Evolutionary conservation across 2,888 invertebrate genomes (phyloP), one percentile per base, ranked within the genome.

Genomic region (Seira sanloemensis): DNA sequence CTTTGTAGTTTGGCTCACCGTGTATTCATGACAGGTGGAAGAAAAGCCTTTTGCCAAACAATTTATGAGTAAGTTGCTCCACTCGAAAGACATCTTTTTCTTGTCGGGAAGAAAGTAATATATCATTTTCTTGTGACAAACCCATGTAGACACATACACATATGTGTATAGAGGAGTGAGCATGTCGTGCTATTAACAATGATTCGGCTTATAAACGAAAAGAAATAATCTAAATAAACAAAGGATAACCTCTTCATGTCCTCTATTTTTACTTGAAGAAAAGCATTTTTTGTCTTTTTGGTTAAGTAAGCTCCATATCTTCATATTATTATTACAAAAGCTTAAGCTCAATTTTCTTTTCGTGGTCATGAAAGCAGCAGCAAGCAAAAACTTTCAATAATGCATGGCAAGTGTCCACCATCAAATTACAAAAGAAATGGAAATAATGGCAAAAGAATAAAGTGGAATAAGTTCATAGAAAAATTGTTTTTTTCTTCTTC

Each of bases 21-120:
- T 25, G 69, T 12, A 80, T 37, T 67, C 12, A 58, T 80, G 80
- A 80, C 80, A 80, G 80, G 80, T 80, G 74, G 80, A 80, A 80
- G 73, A 73, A 78, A 37, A 21, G 9, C 74, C 66, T 79, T 73
- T 80, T 25, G 65, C 79, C 68, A 69, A 67, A 68, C 80, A 80
- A 80, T 80, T 80, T 80, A 80, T 80, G 80, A 80, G 74, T 7
- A 12, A 80, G 58, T 74, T 68, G 68, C 74, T 21, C 72, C 62
- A 62, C 78, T 73, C 67, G 2, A 18, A 72, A 66, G 79, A 79
- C 73, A 79, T 79, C 73, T 79, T 79, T 72, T 72, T 26, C 67
- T 1, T 73, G 79, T 79, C 79, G 65, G 26, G 46, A 37, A 26
- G 62, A 78, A 69, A 78, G 67, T 19, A 79, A 66, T 79, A 79